phyloP scores from a whole-genome alignment of 1,140 invertebrate genomes.

The Neodiprion lecontei region DNA sequence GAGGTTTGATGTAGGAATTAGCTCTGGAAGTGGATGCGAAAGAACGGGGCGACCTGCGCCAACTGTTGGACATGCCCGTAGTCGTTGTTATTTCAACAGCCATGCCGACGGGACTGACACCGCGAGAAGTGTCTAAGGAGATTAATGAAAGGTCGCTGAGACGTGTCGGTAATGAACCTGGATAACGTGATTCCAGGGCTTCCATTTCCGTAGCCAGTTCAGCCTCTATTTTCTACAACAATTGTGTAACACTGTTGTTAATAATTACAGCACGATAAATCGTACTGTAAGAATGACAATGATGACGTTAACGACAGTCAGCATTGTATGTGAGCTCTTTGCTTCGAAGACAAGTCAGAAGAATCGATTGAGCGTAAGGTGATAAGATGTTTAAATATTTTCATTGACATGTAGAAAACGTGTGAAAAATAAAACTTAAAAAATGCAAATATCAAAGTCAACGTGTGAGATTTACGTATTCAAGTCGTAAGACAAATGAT shows the following conservation, averaged over 20 bases:
- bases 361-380: no score
- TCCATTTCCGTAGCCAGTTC: slow-evolving; percentile 56
- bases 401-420: no score
- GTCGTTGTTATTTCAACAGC: slow-evolving; percentile 25
- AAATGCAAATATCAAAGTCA: no score
- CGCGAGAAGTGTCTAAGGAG: slow-evolving; percentile 44
- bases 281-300: background rate
- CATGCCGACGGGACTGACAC: slow-evolving; percentile 20
- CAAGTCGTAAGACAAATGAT: no score
- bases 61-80: slow-evolving; percentile 33
- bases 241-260: background rate
- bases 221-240: slow-evolving; percentile 59
- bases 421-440: no score
- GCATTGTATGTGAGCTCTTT: background rate
- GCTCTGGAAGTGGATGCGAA: slow-evolving; percentile 44
- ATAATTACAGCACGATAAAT: background rate
- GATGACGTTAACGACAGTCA: background rate
- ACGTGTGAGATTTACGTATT: no score
- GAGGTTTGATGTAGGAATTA: background rate
- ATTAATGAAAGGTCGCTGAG: slow-evolving; percentile 51
- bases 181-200: slow-evolving; percentile 55
- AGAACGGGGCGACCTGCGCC: slow-evolving; percentile 42
- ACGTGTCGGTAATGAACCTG: slow-evolving; percentile 52
- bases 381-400: no score
- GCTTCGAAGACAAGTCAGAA: no score